Conservation (phyloP, 1,140 invertebrate genomes). For the Leptopilina boulardi region DNA sequence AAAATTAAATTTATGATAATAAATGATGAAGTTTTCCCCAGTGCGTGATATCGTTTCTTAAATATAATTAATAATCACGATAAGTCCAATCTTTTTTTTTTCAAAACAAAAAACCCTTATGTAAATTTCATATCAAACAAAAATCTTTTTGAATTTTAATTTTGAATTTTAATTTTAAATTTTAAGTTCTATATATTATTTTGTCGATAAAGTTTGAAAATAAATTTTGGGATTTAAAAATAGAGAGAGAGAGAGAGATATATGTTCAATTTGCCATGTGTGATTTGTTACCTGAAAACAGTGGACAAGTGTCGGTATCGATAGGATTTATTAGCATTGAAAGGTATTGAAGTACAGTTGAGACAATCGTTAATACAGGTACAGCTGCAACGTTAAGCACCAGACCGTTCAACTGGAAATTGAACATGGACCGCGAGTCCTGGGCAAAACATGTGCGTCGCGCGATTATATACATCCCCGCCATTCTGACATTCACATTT, state of each 20-base stretch:
- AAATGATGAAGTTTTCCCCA: slow-evolving; percentile 1
- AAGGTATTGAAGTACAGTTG: slow-evolving; percentile 34
- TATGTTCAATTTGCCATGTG: neutral
- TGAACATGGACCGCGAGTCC: slow-evolving; percentile 62
- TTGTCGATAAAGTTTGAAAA: no score
- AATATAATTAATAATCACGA: slow-evolving; percentile 18
- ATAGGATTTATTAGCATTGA: slow-evolving; percentile 14
- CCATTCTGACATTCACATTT: slow-evolving; percentile 47
- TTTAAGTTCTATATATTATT: no score
- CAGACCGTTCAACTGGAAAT: slow-evolving; percentile 64
- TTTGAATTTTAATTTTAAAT: no score
- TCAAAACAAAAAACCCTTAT: no score
- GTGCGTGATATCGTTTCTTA: slow-evolving; percentile 9
- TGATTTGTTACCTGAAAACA: slow-evolving; percentile 5
- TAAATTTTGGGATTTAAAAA: no score
- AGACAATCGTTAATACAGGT: slow-evolving; percentile 42
- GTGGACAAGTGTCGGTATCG: neutral
- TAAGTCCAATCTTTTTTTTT: neutral
- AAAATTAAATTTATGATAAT: slow-evolving; percentile 15
- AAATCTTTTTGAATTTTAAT: no score
- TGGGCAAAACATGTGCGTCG: slow-evolving; percentile 31
- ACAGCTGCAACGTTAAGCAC: slow-evolving; percentile 51
- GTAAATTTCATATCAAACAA: no score
- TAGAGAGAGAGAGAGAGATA: no score
- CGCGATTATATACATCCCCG: slow-evolving; percentile 13